Conservation (phyloP, 2,113 vertebrate species). For the Oncorhynchus tshawytscha region DNA sequence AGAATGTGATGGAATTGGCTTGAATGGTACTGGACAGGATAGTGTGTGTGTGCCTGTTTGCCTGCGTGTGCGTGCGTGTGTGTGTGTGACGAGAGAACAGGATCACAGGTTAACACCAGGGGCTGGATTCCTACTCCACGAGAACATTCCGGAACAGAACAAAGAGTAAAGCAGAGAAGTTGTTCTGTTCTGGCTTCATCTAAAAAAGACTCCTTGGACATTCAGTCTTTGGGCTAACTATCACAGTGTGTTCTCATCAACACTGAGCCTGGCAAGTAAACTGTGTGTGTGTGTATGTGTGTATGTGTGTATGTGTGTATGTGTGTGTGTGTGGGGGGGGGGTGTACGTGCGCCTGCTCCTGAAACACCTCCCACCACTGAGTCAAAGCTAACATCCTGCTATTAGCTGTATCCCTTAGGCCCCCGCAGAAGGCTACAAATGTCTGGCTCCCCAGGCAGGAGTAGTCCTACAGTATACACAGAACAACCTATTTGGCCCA, state of each 20-base stretch:
- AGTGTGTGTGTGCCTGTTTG: background rate
- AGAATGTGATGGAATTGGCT: no score
- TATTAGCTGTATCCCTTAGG: background rate
- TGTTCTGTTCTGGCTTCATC: no score
- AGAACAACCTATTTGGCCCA: slow-evolving; percentile 25
- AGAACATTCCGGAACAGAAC: background rate
- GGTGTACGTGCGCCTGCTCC: no score
- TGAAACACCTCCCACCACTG: background rate
- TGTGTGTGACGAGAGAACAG: no score
- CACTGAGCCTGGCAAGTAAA: no score
- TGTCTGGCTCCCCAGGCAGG: background rate
- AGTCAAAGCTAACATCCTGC: slow-evolving; percentile 54
- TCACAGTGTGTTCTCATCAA: background rate
- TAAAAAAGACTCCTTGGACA: no score
- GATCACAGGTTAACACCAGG: background rate
- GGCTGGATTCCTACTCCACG: background rate
- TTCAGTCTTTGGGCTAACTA: background rate
- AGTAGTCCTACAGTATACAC: slow-evolving; percentile 19
- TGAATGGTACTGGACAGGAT: no score
- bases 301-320: background rate
- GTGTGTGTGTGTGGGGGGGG: no score
- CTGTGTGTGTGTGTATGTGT: no score
- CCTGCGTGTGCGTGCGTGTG: background rate
- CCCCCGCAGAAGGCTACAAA: background rate
- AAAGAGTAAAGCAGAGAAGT: no score